Evolutionary conservation across 2,797 vertebrate species (phyloP).

Genomic region (Muscicapa comitata): DNA sequence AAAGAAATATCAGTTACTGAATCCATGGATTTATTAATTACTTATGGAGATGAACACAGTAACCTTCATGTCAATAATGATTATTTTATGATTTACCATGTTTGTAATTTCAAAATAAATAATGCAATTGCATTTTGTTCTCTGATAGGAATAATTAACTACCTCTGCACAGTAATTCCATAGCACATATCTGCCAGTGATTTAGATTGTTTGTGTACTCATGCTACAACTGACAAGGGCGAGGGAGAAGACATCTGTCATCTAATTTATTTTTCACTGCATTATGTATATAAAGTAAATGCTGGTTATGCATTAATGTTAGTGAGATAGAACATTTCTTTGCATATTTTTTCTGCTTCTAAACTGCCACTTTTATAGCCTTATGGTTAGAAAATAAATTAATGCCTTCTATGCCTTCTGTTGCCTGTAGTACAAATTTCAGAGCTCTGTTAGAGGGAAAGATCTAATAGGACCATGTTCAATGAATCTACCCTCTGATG

Average conservation of each 20-base stretch:
- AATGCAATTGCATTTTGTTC: background rate
- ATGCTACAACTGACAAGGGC: background rate
- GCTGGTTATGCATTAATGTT: conserved; percentile 8
- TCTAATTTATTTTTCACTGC: conserved; percentile 50
- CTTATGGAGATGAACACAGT: background rate
- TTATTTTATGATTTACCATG: conserved; percentile 25
- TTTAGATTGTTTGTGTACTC: conserved; percentile 51
- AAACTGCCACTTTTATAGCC: conserved; percentile 41
- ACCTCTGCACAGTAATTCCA: background rate
- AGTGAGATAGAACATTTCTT: conserved; percentile 4
- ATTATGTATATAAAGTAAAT: conserved; percentile 41
- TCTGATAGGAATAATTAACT: conserved; percentile 35
- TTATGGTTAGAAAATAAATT: conserved; percentile 43
- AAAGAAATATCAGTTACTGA: background rate
- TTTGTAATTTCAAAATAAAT: conserved; percentile 51
- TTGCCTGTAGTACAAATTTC: background rate
- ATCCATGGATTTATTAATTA: background rate
- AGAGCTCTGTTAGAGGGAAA: background rate
- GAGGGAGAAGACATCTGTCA: conserved; percentile 43
- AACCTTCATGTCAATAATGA: background rate
- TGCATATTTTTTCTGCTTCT: conserved; percentile 12
- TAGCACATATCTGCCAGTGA: background rate
- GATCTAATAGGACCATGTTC: background rate
- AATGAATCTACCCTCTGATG: background rate
- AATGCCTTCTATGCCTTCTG: conserved; percentile 45